Evolutionary conservation across 1,140 invertebrate genomes (phyloP).

Genomic region (Apocrypta bakeri): DNA sequence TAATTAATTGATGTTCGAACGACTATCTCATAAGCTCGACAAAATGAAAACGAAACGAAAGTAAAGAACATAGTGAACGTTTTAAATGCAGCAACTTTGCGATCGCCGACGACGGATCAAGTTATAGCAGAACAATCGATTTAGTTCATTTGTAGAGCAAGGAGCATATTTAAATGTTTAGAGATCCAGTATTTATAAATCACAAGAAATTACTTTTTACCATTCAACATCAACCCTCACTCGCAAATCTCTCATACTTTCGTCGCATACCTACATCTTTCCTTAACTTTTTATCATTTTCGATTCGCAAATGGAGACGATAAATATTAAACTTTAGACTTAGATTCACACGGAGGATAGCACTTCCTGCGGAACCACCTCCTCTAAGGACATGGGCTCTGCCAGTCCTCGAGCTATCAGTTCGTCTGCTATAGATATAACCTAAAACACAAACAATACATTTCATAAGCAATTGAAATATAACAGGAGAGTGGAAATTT

Average conservation of each 20-base stretch:
- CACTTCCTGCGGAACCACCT: slow-evolving; percentile 56
- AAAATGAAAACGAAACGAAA: slow-evolving; percentile 29
- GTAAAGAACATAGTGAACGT: slow-evolving; percentile 10
- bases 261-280: slow-evolving; percentile 28
- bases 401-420: slow-evolving; percentile 65
- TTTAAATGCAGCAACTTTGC: slow-evolving; percentile 40
- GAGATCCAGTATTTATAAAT: slow-evolving; percentile 29
- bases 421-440: slow-evolving; percentile 70
- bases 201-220: slow-evolving; percentile 44
- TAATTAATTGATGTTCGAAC: slow-evolving; percentile 24
- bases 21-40: neutral
- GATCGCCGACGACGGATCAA: slow-evolving; percentile 24
- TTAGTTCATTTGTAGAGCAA: slow-evolving; percentile 35
- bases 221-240: slow-evolving; percentile 36
- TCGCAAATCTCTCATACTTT: slow-evolving; percentile 39
- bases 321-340: slow-evolving; percentile 49
- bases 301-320: slow-evolving; percentile 40
- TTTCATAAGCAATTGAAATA: slow-evolving; percentile 6
- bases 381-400: slow-evolving; percentile 60
- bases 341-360: slow-evolving; percentile 56
- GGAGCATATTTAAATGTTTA: slow-evolving; percentile 26
- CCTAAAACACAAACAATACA: slow-evolving; percentile 56
- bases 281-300: slow-evolving; percentile 27
- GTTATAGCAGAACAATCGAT: slow-evolving; percentile 39
- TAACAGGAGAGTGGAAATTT: neutral